Conservation (phyloP, 2,888 invertebrate species). For the Caenorhabditis sp. region DNA sequence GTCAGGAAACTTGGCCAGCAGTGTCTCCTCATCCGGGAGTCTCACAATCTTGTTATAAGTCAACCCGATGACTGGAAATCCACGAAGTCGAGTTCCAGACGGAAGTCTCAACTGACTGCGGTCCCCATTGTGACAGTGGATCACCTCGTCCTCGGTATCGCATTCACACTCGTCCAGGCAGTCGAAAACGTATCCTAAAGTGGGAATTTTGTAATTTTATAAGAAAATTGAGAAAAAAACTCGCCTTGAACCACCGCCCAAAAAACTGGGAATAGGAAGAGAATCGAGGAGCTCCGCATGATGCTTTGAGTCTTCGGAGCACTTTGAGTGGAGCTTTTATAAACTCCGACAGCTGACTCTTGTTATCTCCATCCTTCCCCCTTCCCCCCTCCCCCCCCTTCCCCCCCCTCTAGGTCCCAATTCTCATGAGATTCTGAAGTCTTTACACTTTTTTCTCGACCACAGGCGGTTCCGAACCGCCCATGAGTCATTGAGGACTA, state of each 20-base stretch:
- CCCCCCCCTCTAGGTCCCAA: too few species aligned
- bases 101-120: slow-evolving; percentile 73
- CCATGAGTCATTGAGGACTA: not conserved
- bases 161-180: slow-evolving; percentile 79
- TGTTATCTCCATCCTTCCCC: not conserved
- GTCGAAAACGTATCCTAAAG: slow-evolving; percentile 74
- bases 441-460: not conserved
- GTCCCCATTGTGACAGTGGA: slow-evolving; percentile 79
- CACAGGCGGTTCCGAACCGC: not conserved
- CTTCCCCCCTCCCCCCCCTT: not conserved
- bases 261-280: slow-evolving; percentile 32
- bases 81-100: slow-evolving; percentile 72
- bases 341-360: slow-evolving; percentile 6
- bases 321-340: not conserved
- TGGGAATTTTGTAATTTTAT: not conserved
- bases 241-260: slow-evolving; percentile 40
- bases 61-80: slow-evolving; percentile 77
- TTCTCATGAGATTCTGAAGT: too few species aligned
- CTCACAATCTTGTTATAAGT: slow-evolving; percentile 75
- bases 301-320: slow-evolving; percentile 14
- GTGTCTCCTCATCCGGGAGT: slow-evolving; percentile 75
- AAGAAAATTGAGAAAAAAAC: not conserved
- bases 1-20: slow-evolving; percentile 78
- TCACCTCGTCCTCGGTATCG: slow-evolving; percentile 78
- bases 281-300: slow-evolving; percentile 42